Evolutionary conservation across 2,888 invertebrate species (phyloP).

Genomic region (Tenthredo mesomela): DNA sequence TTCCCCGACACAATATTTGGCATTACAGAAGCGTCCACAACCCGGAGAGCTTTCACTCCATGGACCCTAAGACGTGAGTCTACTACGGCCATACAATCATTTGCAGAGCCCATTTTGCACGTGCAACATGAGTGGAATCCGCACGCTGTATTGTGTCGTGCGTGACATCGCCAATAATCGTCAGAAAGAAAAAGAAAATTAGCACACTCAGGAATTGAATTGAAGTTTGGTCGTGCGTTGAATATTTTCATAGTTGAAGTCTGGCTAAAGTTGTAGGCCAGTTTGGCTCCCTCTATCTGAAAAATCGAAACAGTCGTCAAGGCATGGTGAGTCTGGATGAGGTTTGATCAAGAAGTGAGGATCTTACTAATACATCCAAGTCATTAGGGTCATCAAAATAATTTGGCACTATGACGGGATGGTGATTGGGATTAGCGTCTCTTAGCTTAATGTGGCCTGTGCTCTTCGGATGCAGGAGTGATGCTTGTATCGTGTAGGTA

Average conservation of each 20-base stretch:
- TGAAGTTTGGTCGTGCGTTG: slow-evolving; percentile 83
- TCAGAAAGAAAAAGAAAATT: slow-evolving; percentile 83
- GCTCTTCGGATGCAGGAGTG: slow-evolving; percentile 87
- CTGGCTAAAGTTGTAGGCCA: slow-evolving; percentile 82
- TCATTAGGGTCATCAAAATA: slow-evolving; percentile 85
- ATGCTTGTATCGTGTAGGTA: slow-evolving; percentile 84
- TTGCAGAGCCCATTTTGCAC: slow-evolving; percentile 87
- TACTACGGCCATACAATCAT: slow-evolving; percentile 84
- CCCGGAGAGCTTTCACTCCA: slow-evolving; percentile 83
- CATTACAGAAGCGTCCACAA: slow-evolving; percentile 92
- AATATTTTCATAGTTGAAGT: slow-evolving; percentile 83
- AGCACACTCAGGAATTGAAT: slow-evolving; percentile 85
- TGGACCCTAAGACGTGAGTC: slow-evolving; percentile 85
- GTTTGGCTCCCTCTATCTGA: slow-evolving; percentile 87
- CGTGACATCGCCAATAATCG: slow-evolving; percentile 89
- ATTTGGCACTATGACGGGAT: slow-evolving; percentile 93
- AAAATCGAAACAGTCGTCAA: slow-evolving; percentile 50
- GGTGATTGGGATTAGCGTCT: slow-evolving; percentile 84
- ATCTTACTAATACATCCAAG: slow-evolving; percentile 84
- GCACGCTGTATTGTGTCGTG: slow-evolving; percentile 87
- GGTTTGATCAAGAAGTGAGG: neutral
- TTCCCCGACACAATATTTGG: slow-evolving; percentile 89
- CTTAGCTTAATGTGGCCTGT: slow-evolving; percentile 84
- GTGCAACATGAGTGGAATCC: slow-evolving; percentile 92
- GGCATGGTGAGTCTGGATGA: neutral